These are phyloP conservation scores for Loripinus fragilis DNA, from an alignment of 2,888 invertebrate species.

Conservation along the genomic window DNA sequence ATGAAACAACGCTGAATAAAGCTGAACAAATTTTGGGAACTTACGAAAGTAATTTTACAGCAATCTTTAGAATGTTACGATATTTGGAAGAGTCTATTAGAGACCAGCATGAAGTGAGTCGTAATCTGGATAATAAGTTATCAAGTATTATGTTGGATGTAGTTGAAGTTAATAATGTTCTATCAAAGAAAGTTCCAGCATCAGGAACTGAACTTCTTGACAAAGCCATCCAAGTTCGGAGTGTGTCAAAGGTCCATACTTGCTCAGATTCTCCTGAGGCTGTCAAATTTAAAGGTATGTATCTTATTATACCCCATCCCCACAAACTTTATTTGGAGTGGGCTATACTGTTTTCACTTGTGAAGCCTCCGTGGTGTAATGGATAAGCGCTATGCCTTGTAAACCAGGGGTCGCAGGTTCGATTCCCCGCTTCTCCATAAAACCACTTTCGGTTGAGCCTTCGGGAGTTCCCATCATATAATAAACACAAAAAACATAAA, in stretches of 20 bases:
- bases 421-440: too few relatives aligned
- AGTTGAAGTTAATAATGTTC: slow-evolving; percentile 78
- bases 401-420: too few relatives aligned
- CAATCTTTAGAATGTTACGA: slow-evolving; percentile 71
- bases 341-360: too few relatives aligned
- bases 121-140: slow-evolving; percentile 78
- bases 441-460: too few relatives aligned
- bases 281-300: slow-evolving; percentile 73
- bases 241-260: slow-evolving; percentile 66
- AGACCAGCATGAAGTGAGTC: slow-evolving; percentile 67
- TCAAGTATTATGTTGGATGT: slow-evolving; percentile 80
- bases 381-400: too few relatives aligned
- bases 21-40: slow-evolving; percentile 67
- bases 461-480: too few relatives aligned
- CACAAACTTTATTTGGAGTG: too few relatives aligned
- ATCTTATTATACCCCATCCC: neutral
- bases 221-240: slow-evolving; percentile 73
- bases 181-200: slow-evolving; percentile 68
- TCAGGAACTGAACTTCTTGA: slow-evolving; percentile 50
- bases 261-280: slow-evolving; percentile 73
- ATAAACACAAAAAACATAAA: too few relatives aligned
- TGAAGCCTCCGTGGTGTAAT: too few relatives aligned
- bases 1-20: slow-evolving; percentile 64
- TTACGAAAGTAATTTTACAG: slow-evolving; percentile 72
- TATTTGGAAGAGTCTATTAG: slow-evolving; percentile 70